A percentile compares a stretch with the other conserved stretches of the same genome.
Evolutionary conservation across 2,113 vertebrate genomes (phyloP).

Genomic region (Leiothrix lutea): DNA sequence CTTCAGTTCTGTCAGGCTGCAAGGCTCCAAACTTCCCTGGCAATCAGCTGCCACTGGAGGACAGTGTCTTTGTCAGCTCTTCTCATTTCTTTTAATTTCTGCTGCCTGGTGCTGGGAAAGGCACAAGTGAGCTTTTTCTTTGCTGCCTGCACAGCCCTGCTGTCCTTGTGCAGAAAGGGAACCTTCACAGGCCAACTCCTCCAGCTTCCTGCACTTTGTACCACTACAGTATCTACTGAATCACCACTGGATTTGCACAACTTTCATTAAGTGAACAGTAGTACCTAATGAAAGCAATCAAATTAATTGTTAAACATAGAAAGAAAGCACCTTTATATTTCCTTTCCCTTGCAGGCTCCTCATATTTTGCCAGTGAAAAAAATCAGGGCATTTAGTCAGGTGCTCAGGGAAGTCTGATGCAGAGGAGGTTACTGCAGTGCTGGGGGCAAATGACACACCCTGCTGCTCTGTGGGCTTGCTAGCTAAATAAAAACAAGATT

Average conservation of each 20-base stretch:
- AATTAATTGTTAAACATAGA: not conserved
- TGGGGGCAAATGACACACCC: not conserved
- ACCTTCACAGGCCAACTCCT: not conserved
- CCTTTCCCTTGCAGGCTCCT: not conserved
- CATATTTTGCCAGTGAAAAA: not conserved
- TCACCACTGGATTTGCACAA: not conserved
- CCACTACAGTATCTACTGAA: not conserved
- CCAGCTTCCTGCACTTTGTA: not conserved
- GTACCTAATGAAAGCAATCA: not conserved
- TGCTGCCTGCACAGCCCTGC: not conserved
- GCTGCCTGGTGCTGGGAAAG: not conserved
- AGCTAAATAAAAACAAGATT: not conserved
- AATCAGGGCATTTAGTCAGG: not conserved
- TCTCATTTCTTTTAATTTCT: not conserved
- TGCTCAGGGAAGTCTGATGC: not conserved
- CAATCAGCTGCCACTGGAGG: not conserved
- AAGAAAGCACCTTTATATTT: not conserved
- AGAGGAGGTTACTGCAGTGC: not conserved
- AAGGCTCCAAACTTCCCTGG: not conserved
- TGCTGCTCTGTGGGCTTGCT: not conserved
- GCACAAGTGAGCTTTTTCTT: not conserved
- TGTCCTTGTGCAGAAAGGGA: not conserved
- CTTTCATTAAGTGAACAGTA: not conserved
- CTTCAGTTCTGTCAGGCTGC: not conserved
- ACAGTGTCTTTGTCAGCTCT: not conserved